These are phyloP conservation scores for Haplotaxodon microlepis DNA, from an alignment of 2,113 vertebrate genomes.

Conservation along the genomic window DNA sequence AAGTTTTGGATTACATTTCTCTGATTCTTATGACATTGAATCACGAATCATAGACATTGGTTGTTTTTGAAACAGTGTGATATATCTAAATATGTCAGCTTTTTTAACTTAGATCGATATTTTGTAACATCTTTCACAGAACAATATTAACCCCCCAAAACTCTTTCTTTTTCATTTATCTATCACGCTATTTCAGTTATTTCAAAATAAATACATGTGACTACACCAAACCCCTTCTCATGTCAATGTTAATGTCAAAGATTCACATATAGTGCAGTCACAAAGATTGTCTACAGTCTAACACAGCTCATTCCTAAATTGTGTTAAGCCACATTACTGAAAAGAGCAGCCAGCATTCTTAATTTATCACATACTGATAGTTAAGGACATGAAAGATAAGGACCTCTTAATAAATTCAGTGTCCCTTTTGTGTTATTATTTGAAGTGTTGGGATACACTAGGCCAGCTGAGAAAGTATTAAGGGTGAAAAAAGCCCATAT, in stretches of 20 bases:
- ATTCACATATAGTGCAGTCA: not conserved
- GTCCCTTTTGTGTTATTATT: not conserved
- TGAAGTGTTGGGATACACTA: not conserved
- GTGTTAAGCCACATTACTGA: not conserved
- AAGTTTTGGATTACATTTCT: not conserved
- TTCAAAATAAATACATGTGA: not conserved
- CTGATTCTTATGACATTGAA: not conserved
- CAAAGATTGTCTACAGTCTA: not conserved
- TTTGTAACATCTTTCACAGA: not conserved
- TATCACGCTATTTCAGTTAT: accelerated
- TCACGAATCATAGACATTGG: not conserved
- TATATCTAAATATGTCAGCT: not conserved
- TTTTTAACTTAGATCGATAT: not conserved
- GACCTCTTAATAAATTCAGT: not conserved
- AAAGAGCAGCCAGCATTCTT: not conserved
- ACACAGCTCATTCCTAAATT: not conserved
- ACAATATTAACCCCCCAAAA: not conserved
- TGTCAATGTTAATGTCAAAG: not conserved
- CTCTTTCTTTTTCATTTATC: not conserved
- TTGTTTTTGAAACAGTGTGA: not conserved
- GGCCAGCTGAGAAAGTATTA: not conserved
- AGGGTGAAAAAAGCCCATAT: not conserved
- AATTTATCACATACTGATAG: not conserved
- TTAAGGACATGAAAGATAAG: not conserved
- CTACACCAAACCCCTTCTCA: not conserved